Evolutionary conservation across 2,113 vertebrate genomes (phyloP), one percentile per base, ranked within the genome.

Genomic region (Boleophthalmus pectinirostris): DNA sequence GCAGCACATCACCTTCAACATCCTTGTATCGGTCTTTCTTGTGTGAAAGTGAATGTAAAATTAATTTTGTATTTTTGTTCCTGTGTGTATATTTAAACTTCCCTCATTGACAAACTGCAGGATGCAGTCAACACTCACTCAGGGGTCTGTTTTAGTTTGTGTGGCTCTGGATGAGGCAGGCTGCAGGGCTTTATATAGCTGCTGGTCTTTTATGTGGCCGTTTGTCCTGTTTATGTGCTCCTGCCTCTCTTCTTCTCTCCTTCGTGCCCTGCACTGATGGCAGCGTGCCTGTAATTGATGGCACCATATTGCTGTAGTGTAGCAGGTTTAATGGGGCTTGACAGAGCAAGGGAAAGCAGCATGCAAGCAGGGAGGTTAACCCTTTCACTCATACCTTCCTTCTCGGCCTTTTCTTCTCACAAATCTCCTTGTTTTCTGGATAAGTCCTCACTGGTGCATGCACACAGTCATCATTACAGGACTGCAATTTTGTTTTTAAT

Each of bases 261-360:
- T 82, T 80, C 80, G 82, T 72, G 61, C 87, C 86, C 77, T 80
- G 80, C 91, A 87, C 91, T 87, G 90, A 93, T 92, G 89, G 92
- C 89, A 70, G 89, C 78, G 70, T 53, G 89, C 86, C 90, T 88
- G 90, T 93, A 93, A 94, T 93, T 94, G 93, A 94, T 94, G 92
- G 92, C 83, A 88, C 90, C 90, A 92, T 93, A 93, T 94, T 92
- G 93, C 92, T 89, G 92, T 93, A 91, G 90, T 91, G 90, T 90
- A 90, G 92, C 89, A 88, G 91, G 91, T 92, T 92, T 94, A 94
- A 94, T 94, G 93, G 91, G 89, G 89, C 92, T 90, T 92, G 90
- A 94, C 92, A 87, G 88, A 88, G 91, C 90, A 87, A 89, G 91
- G 86, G 89, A 90, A 88, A 90, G 90, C 89, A 82, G 88, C 90